Evolutionary conservation across 2,888 invertebrate species (phyloP), one percentile per base, ranked within the genome.

Genomic region (Arenicola marina): DNA sequence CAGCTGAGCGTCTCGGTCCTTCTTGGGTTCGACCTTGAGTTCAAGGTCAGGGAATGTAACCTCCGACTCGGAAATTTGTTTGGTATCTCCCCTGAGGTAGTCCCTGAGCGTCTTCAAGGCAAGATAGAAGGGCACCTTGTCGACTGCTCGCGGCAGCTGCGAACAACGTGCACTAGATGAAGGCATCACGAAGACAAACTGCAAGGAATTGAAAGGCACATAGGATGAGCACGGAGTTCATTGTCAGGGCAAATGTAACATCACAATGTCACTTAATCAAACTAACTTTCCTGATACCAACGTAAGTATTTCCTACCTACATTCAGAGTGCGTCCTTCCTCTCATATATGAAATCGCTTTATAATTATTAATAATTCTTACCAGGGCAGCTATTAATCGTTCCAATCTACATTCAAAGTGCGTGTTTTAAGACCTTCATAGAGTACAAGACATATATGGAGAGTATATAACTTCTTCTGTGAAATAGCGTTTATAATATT

Each of bases 111-210:
- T 95, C 84, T 94, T 95, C 51, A 97, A 87, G 58, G 95, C 95
- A 65, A 92, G 90, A 86, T 96, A 98, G 86, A 95, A 98, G 70
- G 97, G 97, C 65, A 98, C 94, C 86, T 98, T 98, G 86, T 98
- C 97, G 0, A 94, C 92, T 26, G 96, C 95, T 74, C 96, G 89
- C n/a, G 97, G 97, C 74, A 97, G 87, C 84, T 97, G 96, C 44
- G 97, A 95, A 86, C 95, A 97, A 58, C 97, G 89, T 56, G 97
- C 96, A 79, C 95, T 95, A 56, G 96, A 96, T 59, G 96, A 97
- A 70, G 97, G 97, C 96, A 97, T 96, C 81, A 98, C 97, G 93
- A 94, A 98, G 88, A 96, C 93, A 84, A 93, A 91, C 95, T 96
- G 87, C 18, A 86, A 87, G 58, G 74, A 65, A 70, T 15, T n/a